Conservation (phyloP, 2,113 vertebrate species). For the Petrocephalus zakoni region DNA sequence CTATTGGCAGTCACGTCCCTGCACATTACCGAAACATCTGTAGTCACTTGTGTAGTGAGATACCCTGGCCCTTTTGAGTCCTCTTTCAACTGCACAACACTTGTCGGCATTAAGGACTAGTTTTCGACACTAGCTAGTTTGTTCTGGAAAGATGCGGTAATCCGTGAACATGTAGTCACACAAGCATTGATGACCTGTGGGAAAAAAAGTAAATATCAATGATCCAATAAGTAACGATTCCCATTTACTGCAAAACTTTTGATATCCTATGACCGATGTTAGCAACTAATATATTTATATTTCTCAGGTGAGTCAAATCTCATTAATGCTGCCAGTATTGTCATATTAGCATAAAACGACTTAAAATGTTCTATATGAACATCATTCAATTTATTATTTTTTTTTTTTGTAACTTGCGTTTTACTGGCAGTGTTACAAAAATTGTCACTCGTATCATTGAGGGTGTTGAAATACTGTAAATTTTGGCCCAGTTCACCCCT, state of each 20-base stretch:
- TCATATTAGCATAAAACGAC: background rate
- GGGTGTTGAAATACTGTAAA: background rate
- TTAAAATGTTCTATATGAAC: background rate
- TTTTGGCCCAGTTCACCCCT: background rate
- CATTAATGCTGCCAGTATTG: background rate
- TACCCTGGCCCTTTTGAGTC: background rate
- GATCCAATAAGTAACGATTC: background rate
- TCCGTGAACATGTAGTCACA: background rate
- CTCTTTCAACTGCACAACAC: background rate
- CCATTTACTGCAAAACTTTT: background rate
- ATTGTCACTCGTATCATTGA: background rate
- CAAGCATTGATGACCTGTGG: background rate
- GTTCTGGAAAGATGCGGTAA: background rate
- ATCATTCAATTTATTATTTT: background rate
- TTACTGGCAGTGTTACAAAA: background rate
- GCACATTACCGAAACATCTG: background rate
- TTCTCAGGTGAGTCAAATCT: background rate
- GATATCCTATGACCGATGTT: background rate
- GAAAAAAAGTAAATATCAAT: background rate
- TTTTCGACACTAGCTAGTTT: background rate
- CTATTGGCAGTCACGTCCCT: background rate
- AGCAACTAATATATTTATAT: background rate
- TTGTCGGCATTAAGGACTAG: background rate
- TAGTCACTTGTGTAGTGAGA: background rate
- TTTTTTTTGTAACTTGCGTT: background rate